Evolutionary conservation across 53 echinoderm and acorn worm species (phyloP).

Genomic region (Astropecten irregularis): DNA sequence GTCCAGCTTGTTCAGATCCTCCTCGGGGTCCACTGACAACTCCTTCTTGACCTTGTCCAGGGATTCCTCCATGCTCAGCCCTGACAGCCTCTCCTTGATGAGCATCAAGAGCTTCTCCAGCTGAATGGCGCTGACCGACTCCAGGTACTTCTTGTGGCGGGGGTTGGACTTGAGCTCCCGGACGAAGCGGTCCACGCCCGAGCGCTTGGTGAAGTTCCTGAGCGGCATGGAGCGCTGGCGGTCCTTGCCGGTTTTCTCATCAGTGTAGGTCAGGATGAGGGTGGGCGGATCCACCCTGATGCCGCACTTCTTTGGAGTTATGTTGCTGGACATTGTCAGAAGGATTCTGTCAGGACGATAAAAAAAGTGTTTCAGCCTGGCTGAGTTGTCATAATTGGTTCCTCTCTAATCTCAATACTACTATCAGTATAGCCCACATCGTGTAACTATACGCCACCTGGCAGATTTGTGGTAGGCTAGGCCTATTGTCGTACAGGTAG

Average conservation of each 20-base stretch:
- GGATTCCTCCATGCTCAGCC: conserved; percentile 76
- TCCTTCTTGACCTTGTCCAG: conserved; percentile 74
- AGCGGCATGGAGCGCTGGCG: conserved; percentile 86
- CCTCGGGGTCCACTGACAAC: conserved; percentile 70
- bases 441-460: too few relatives aligned
- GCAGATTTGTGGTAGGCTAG: too few relatives aligned
- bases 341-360: too few relatives aligned
- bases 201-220: conserved; percentile 83
- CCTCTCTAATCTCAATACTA: too few relatives aligned
- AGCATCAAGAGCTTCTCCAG: conserved; percentile 80
- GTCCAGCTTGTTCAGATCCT: conserved; percentile 84
- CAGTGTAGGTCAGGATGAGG: conserved; percentile 78
- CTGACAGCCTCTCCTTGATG: conserved; percentile 76
- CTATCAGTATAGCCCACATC: too few relatives aligned
- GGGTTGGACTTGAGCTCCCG: conserved; percentile 77
- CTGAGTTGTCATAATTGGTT: too few relatives aligned
- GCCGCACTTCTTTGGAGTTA: conserved; percentile 89
- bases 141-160: conserved; percentile 84
- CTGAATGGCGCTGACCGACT: conserved; percentile 69
- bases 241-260: conserved; percentile 70
- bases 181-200: conserved; percentile 64
- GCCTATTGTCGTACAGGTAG: too few relatives aligned
- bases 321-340: conserved; percentile 51
- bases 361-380: too few relatives aligned
- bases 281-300: conserved; percentile 85